Conservation (phyloP, 2,113 vertebrate genomes). For the Oxyura jamaicensis region DNA sequence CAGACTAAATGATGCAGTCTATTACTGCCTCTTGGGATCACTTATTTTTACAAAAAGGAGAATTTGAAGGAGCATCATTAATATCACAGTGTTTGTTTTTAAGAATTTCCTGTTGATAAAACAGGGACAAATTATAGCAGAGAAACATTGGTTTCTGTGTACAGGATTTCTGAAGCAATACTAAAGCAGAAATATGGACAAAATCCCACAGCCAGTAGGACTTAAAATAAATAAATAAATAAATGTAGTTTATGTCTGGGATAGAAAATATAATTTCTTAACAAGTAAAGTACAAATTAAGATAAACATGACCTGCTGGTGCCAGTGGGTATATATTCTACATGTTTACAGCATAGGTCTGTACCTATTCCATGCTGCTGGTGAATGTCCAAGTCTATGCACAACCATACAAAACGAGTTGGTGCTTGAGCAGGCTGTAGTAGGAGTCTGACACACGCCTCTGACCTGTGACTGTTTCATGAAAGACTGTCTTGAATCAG, state of each 20-base stretch:
- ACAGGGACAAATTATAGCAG: background rate
- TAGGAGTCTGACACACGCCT: background rate
- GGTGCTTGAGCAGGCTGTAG: background rate
- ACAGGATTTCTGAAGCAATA: background rate
- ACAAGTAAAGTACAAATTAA: background rate
- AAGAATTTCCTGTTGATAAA: slow-evolving; percentile 28
- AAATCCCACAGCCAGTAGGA: background rate
- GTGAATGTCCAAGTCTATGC: background rate
- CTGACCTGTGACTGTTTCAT: background rate
- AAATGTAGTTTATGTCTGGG: background rate
- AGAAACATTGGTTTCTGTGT: background rate
- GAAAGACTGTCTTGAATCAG: background rate
- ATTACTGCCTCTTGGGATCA: background rate
- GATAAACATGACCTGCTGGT: background rate
- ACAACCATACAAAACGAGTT: background rate
- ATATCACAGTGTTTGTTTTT: slow-evolving; percentile 1
- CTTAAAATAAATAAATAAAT: no score
- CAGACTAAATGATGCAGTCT: background rate
- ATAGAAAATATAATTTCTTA: background rate
- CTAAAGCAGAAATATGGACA: background rate
- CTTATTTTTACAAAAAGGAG: slow-evolving; percentile 14
- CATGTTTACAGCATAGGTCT: background rate
- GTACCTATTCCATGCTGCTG: background rate
- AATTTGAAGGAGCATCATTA: background rate
- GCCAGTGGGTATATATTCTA: background rate